Conservation (phyloP, 2,797 vertebrate species). For the Brachyrhaphis roseni region DNA sequence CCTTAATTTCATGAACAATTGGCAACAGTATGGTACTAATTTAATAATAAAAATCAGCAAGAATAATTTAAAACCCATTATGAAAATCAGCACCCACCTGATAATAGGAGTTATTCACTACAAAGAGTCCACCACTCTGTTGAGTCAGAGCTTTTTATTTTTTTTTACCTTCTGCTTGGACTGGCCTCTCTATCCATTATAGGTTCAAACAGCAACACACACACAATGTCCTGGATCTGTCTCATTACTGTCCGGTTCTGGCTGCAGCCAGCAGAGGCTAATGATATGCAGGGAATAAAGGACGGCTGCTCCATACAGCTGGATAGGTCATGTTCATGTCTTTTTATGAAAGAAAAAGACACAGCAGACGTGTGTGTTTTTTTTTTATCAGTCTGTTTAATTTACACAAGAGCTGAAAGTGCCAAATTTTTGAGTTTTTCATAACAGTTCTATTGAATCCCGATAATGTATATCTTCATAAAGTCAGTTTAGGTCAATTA, state of each 20-base stretch:
- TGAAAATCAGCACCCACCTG: slow-evolving; percentile 5
- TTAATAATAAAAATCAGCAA: not conserved
- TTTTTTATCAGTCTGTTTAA: not conserved
- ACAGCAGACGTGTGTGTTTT: not conserved
- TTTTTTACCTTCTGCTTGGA: slow-evolving; percentile 18
- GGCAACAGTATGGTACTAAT: not conserved
- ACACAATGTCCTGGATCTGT: slow-evolving; percentile 2
- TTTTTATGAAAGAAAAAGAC: not conserved
- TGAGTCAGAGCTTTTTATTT: slow-evolving; percentile 28
- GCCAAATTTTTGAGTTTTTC: not conserved
- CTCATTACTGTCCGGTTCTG: not conserved
- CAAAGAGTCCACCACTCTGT: not conserved
- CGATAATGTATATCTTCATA: not conserved
- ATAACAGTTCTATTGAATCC: not conserved
- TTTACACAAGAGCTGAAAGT: not conserved
- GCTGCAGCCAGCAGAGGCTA: not conserved
- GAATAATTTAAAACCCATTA: not conserved
- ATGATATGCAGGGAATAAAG: not conserved
- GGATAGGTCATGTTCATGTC: not conserved
- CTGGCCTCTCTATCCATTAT: slow-evolving; percentile 9
- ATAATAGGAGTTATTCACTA: not conserved
- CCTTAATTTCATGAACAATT: not conserved
- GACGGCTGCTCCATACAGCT: not conserved
- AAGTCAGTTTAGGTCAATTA: not conserved
- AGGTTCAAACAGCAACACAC: not conserved